These are phyloP conservation scores for Microtus montanus DNA, from an alignment of 2,113 vertebrate species.

Conservation along the genomic window DNA sequence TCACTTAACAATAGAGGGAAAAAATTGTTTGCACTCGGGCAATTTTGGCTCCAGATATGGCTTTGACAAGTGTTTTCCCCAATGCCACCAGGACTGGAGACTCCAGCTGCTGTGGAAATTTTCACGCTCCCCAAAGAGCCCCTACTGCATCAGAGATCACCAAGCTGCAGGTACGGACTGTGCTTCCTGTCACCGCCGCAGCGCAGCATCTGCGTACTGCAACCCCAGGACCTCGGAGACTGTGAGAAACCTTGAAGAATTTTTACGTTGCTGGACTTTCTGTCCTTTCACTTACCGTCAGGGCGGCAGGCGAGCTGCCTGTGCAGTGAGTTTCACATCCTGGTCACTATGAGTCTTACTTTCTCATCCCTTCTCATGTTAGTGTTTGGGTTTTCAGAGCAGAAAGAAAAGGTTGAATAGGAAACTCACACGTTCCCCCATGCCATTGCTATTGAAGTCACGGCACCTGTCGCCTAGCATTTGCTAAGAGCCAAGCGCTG, in stretches of 20 bases:
- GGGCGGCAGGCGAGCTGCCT: background rate
- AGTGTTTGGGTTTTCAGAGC: slow-evolving; percentile 65
- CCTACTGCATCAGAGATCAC: background rate
- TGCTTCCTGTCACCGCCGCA: background rate
- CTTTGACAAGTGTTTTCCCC: slow-evolving; percentile 79
- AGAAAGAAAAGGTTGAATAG: background rate
- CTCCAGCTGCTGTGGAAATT: slow-evolving; percentile 60
- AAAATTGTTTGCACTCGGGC: slow-evolving; percentile 70
- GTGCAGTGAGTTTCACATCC: slow-evolving; percentile 48
- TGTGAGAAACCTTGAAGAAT: background rate
- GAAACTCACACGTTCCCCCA: background rate
- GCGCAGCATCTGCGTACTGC: background rate
- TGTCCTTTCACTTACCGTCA: slow-evolving; percentile 33
- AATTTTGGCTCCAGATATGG: slow-evolving; percentile 77
- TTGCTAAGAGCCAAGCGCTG: rapidly evolving
- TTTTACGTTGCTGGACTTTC: background rate
- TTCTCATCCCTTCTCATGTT: slow-evolving; percentile 2
- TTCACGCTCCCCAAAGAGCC: slow-evolving; percentile 58
- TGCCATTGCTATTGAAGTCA: background rate
- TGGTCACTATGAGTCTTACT: slow-evolving; percentile 34
- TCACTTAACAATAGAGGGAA: slow-evolving; percentile 76
- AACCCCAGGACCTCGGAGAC: background rate
- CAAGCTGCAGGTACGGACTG: background rate
- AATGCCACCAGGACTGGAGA: slow-evolving; percentile 68
- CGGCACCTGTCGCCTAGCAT: background rate